These are phyloP conservation scores for Herpailurus yagouaroundi DNA, from an alignment of 2,113 vertebrate genomes.

Conservation along the genomic window DNA sequence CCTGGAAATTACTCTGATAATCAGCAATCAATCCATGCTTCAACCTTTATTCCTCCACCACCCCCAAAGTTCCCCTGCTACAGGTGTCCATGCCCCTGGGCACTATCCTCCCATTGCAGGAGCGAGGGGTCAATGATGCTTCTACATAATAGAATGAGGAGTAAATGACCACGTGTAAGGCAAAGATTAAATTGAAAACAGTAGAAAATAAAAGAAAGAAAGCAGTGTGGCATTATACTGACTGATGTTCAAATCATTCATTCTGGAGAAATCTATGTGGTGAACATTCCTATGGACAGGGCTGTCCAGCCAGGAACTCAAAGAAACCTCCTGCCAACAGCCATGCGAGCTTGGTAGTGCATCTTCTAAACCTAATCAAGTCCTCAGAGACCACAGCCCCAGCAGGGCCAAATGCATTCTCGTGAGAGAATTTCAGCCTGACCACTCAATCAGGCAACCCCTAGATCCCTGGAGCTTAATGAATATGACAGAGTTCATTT, in stretches of 20 bases:
- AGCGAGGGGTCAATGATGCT: neutral
- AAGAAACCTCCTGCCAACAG: neutral
- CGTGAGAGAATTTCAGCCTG: neutral
- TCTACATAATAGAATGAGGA: neutral
- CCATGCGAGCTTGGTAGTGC: neutral
- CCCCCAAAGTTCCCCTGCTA: too few species aligned
- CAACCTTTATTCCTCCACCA: neutral
- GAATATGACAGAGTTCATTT: neutral
- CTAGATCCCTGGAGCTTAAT: neutral
- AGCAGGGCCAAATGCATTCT: too few species aligned
- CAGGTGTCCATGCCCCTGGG: neutral
- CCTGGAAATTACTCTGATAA: neutral
- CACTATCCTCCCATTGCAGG: neutral
- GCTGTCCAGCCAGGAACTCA: neutral
- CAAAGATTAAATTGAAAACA: neutral
- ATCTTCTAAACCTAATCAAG: neutral
- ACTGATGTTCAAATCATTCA: neutral
- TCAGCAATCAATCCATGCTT: neutral
- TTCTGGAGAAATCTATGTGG: neutral
- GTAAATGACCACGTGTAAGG: neutral
- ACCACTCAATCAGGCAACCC: neutral
- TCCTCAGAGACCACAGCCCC: neutral
- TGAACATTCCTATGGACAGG: too few species aligned
- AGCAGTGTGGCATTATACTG: neutral
- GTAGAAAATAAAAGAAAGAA: neutral